Evolutionary conservation across 2,888 invertebrate genomes (phyloP), one percentile per base, ranked within the genome.

Genomic region (Apodemia hepburni): DNA sequence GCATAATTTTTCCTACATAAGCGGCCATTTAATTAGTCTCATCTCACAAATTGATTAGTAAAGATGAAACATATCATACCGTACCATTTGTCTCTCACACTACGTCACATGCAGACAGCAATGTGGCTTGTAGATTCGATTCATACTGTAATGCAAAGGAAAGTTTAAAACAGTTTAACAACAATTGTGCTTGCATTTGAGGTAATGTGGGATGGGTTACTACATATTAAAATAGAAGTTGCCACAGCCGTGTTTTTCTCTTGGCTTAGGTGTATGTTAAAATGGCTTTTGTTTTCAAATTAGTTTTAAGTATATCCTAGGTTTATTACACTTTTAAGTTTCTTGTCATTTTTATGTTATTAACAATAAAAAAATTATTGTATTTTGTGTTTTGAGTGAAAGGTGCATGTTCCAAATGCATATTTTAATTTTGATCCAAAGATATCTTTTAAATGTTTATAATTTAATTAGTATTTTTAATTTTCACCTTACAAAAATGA

Each of bases 401-500:
- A 82, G 87, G 85, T 87, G 89, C 87, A 87, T 85, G 84, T 84
- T 83, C 79, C 80, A 82, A 80, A 83, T 87, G 89, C 87, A 84
- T 84, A 85, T 85, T 86, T 85, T 85, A 80, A 85, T 85, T 88
- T 87, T 83, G 83, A 88, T 88, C 90, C 90, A 91, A 91, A 91
- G 90, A 91, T 89, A 86, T 85, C 81, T 78, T 82, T n/a, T 76
- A 82, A 42, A 82, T 84, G 78, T 80, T 85, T 81, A 75, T 81
- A 80, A 77, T 85, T 80, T 76, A 72, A 69, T 73, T 73, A 65
- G 67, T 82, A 78, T 15, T 78, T 79, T 79, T 75, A 72, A 77
- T 80, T 81, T 77, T 84, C 79, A 80, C 78, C 75, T 79, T 83
- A 80, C 78, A 77, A 83, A 83, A 84, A 83, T 86, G 85, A 88